phyloP scores from a whole-genome alignment of 2,888 invertebrate genomes.

The Parnassius glacialis region DNA sequence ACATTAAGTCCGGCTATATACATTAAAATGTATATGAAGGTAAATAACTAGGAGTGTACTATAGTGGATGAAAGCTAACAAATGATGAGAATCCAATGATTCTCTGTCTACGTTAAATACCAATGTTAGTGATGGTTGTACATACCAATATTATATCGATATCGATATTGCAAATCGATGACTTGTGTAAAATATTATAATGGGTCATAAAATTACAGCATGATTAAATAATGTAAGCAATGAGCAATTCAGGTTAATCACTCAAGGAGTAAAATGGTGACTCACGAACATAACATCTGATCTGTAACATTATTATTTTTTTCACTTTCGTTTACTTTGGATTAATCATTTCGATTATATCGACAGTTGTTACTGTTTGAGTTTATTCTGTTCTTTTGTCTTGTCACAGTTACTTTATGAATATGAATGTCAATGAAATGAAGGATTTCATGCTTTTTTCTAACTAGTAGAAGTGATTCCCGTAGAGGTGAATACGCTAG shows the following conservation, averaged over 20 bases:
- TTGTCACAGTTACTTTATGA: neutral
- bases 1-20: no score
- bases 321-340: conserved; percentile 29
- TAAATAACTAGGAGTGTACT: no score
- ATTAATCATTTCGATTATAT: conserved; percentile 23
- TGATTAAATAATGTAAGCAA: conserved; percentile 33
- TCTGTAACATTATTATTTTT: conserved; percentile 34
- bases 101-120: no score
- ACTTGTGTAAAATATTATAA: conserved; percentile 14
- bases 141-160: no score
- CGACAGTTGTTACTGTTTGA: conserved; percentile 17
- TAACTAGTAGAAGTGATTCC: no score
- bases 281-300: conserved; percentile 29
- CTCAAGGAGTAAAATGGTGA: conserved; percentile 29
- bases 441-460: no score
- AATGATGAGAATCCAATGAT: no score
- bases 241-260: conserved; percentile 39
- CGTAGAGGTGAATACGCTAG: no score
- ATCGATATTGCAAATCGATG: neutral
- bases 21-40: no score
- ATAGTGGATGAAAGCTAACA: no score
- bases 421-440: no score
- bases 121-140: no score
- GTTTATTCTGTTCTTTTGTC: conserved; percentile 10
- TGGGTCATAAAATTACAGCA: conserved; percentile 26